Conservation (phyloP, 2,797 vertebrate species). For the Sus cebifrons region DNA sequence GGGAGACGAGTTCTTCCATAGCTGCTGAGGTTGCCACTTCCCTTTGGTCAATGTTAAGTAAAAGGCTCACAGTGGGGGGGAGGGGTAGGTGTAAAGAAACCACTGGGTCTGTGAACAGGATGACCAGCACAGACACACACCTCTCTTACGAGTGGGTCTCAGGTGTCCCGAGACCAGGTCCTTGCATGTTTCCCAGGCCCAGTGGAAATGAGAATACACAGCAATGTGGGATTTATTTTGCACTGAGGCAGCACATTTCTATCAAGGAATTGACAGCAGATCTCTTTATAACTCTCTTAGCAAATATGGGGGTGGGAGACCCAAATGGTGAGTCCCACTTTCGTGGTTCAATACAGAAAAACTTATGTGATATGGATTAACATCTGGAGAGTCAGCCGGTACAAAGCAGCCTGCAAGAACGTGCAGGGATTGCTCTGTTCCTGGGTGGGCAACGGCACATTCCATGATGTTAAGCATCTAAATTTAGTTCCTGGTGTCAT, state of each 20-base stretch:
- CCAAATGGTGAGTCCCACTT: neutral
- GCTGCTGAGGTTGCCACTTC: neutral
- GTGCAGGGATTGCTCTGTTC: neutral
- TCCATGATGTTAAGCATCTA: slow-evolving; percentile 24
- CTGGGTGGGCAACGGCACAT: slow-evolving; percentile 17
- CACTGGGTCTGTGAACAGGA: neutral
- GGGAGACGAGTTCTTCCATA: neutral
- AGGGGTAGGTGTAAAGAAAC: neutral
- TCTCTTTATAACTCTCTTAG: neutral
- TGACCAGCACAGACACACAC: neutral
- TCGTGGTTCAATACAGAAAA: neutral
- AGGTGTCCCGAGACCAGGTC: no score
- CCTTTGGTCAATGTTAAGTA: neutral
- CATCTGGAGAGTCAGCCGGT: slow-evolving; percentile 42
- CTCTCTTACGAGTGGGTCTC: neutral
- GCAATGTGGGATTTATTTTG: neutral
- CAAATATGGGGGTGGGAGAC: neutral
- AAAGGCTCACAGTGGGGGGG: neutral
- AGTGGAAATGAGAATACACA: neutral
- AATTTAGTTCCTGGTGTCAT: slow-evolving; percentile 48
- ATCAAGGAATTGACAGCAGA: neutral
- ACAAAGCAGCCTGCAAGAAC: neutral
- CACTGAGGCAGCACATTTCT: neutral
- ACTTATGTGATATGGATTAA: neutral
- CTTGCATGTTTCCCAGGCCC: neutral